Evolutionary conservation across 2,888 invertebrate species (phyloP), one percentile per base, ranked within the genome.

Genomic region (Salticus scenicus): DNA sequence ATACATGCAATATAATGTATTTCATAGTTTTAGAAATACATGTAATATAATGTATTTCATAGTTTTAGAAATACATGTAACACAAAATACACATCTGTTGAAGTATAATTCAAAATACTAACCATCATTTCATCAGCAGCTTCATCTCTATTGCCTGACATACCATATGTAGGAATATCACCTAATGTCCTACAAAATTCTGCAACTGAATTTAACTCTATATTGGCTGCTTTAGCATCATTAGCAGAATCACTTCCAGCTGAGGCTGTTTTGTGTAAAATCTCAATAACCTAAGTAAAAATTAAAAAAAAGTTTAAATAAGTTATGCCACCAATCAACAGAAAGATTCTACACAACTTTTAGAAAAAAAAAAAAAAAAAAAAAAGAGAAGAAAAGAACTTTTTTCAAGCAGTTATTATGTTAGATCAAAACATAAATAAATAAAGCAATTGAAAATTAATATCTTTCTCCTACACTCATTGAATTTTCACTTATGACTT

Each of bases 101-200:
- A n/a, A n/a, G n/a, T 37, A 37, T 37, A 37, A 27, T 27, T 5
- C 20, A 31, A 0, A 24, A 77, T 12, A 41, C 90, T 89, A 91
- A 93, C 93, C 92, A 93, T 92, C 71, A 94, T 90, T 91, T 94
- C 94, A 88, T 94, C 94, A 72, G 94, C 94, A 24, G 87, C 88
- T 41, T 87, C 86, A 57, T 88, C 88, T 64, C 88, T 51, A 30
- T 88, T 88, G 14, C 88, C 88, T 57, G 87, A 87, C 79, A 88
- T 82, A 27, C 83, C 98, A 91, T 97, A 97, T 0, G 97, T 97
- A 80, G 98, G 98, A 90, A 98, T 97, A 91, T 98, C 98, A 0
- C 98, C 97, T 8, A 98, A 93, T 67, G 97, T 97, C 89, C 98
- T 94, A 90, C 98, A 98, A 92, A 98, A 98, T 93, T 98, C 98